phyloP scores from a whole-genome alignment of 1,140 invertebrate species.

The Drosophila lini region DNA sequence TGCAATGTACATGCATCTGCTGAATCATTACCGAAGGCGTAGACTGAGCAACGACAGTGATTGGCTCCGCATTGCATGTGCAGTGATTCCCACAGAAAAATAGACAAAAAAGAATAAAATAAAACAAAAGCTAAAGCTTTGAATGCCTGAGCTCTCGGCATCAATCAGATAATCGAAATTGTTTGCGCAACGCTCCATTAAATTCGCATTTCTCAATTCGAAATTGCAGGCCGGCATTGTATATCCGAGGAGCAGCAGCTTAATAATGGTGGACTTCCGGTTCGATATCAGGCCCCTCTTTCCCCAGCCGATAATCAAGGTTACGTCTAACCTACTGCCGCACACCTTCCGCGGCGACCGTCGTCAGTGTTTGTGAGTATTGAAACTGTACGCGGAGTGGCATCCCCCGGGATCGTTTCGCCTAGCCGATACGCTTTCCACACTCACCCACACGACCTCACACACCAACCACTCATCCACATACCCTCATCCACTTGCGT shows the following conservation, averaged over 20 bases:
- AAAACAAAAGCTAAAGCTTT: constrained; percentile 14
- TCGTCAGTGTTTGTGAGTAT: constrained; percentile 86
- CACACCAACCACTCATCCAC: constrained; percentile 13
- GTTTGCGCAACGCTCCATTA: constrained; percentile 76
- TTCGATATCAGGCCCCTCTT: constrained; percentile 87
- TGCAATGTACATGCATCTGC: constrained; percentile 28
- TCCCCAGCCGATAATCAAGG: constrained; percentile 86
- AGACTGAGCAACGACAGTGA: constrained; percentile 20
- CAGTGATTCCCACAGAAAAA: constrained; percentile 59
- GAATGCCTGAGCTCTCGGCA: constrained; percentile 13
- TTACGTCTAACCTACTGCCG: constrained; percentile 86
- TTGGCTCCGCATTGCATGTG: constrained; percentile 63
- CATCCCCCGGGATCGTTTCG: constrained; percentile 17
- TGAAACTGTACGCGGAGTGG: constrained; percentile 69
- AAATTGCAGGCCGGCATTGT: constrained; percentile 42
- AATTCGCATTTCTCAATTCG: constrained; percentile 60
- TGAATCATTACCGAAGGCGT: constrained; percentile 58
- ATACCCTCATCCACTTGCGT: constrained; percentile 5
- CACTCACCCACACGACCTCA: constrained; percentile 44
- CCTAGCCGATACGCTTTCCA: constrained; percentile 68
- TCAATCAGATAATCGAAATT: constrained; percentile 67
- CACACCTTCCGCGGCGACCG: constrained; percentile 87
- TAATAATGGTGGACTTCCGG: constrained; percentile 87
- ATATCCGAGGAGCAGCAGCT: constrained; percentile 14
- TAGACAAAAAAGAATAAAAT: constrained; percentile 35